phyloP scores from a whole-genome alignment of 2,888 invertebrate species.

The Cheilosia vernalis region DNA sequence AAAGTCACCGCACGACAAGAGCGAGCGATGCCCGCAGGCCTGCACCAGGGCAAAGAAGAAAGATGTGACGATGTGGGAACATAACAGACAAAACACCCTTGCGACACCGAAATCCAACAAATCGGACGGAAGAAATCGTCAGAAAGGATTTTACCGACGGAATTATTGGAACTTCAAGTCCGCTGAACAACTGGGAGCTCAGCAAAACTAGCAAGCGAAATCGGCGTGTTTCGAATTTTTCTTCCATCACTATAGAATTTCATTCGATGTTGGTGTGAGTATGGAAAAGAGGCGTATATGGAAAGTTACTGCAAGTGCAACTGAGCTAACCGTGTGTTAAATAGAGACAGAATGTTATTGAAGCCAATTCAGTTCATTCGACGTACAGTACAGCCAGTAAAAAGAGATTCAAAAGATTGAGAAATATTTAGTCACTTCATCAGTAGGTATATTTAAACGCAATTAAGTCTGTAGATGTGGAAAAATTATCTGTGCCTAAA shows the following conservation, averaged over 20 bases:
- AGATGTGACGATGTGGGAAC: background rate
- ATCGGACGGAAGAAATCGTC: constrained; percentile 17
- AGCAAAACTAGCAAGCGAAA: constrained; percentile 51
- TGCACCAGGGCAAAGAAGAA: background rate
- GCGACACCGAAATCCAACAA: background rate
- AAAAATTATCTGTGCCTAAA: too few relatives aligned
- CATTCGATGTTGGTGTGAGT: constrained; percentile 13
- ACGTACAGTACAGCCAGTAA: constrained; percentile 36
- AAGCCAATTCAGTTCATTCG: constrained; percentile 13
- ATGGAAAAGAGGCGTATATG: constrained; percentile 49
- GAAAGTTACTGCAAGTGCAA: background rate
- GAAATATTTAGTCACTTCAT: background rate
- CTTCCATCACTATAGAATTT: constrained; percentile 61
- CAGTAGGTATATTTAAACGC: background rate
- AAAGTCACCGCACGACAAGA: background rate
- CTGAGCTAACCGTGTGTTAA: background rate
- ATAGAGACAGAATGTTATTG: constrained; percentile 2
- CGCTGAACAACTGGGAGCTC: constrained; percentile 67
- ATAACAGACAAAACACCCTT: constrained; percentile 9
- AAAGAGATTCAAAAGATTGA: background rate
- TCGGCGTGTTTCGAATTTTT: constrained; percentile 71
- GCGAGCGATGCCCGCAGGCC: background rate
- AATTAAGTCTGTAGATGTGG: too few relatives aligned
- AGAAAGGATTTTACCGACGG: constrained; percentile 66
- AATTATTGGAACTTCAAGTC: constrained; percentile 75